A percentile compares a stretch with the other conserved stretches of the same genome.
These are phyloP conservation scores for Pyxicephalus adspersus DNA, from an alignment of 2,113 vertebrate species.

Conservation along the genomic window DNA sequence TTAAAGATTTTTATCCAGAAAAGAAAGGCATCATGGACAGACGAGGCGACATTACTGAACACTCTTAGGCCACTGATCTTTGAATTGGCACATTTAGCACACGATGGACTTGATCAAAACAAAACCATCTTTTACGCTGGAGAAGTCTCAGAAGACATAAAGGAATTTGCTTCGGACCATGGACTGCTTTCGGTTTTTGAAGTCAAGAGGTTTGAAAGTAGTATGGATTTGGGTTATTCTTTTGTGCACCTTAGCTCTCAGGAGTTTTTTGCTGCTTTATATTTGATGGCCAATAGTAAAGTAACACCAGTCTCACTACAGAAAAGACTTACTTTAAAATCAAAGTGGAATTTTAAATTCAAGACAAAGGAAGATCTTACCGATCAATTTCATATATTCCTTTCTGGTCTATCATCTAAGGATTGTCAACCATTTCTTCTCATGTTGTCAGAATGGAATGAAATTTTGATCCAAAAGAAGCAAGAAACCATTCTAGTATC, in stretches of 20 bases:
- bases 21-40: slow-evolving; percentile 1
- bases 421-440: slow-evolving; percentile 71
- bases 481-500: slow-evolving; percentile 72
- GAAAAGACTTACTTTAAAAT: slow-evolving; percentile 80
- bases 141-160: slow-evolving; percentile 68
- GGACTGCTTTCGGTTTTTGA: slow-evolving; percentile 76
- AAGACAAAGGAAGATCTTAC: slow-evolving; percentile 74
- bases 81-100: slow-evolving; percentile 77
- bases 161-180: slow-evolving; percentile 72
- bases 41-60: slow-evolving; percentile 54
- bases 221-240: slow-evolving; percentile 69
- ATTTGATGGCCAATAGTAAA: slow-evolving; percentile 77
- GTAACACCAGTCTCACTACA: slow-evolving; percentile 70
- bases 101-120: slow-evolving; percentile 74
- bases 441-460: slow-evolving; percentile 62
- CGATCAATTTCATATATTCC: slow-evolving; percentile 79
- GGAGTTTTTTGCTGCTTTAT: slow-evolving; percentile 86
- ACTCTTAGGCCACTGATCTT: slow-evolving; percentile 64
- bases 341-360: slow-evolving; percentile 79
- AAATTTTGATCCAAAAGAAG: slow-evolving; percentile 68
- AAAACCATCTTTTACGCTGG: slow-evolving; percentile 75
- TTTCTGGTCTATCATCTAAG: slow-evolving; percentile 81
- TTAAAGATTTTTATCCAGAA: slow-evolving; percentile 71
- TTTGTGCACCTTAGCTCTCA: slow-evolving; percentile 87
- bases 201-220: slow-evolving; percentile 63